Evolutionary conservation across 2,113 vertebrate genomes (phyloP), one percentile per base, ranked within the genome.

Genomic region (Sardina pilchardus): DNA sequence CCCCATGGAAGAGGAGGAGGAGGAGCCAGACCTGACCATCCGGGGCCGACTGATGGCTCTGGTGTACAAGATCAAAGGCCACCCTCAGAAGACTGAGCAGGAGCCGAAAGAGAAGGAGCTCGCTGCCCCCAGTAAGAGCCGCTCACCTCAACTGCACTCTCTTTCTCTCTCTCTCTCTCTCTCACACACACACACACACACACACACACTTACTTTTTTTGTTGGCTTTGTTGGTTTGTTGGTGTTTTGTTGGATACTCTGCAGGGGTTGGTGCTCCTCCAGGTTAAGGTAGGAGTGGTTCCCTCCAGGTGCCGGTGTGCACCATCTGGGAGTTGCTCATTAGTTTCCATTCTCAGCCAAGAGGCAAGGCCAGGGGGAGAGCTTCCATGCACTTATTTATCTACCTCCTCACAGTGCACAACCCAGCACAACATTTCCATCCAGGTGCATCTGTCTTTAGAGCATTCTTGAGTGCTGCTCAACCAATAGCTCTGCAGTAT

Each of bases 21-120:
- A 97, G 44, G 95, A 96, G 9, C 95, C 97, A 71, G 96, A 96
- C 83, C 94, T 93, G 0, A 97, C 97, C 26, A 96, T 98, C 92
- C 96, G 95, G 91, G 96, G 96, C 36, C 97, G 96, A 80, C 96
- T 99, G 30, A 88, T 97, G 82, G 94, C 95, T 59, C 91, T 99
- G 88, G 91, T 99, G 85, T 95, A 96, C 90, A 99, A 96, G 94
- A 96, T 99, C 92, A 98, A 97, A 95, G 96, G 97, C 53, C 94
- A 95, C 63, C 91, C 96, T 71, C 97, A 94, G 91, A 95, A 95
- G 90, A 93, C 96, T 26, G 96, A 97, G 88, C 78, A 93, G 75
- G 94, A 95, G 84, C 95, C 95, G 17, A 93, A 83, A 0, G 94
- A 97, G 90, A 96, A 96, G 87, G 96, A 97, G 50, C 95, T 95